Conservation (phyloP, 2,888 invertebrate genomes). For the Hemistola chrysoprasaria region DNA sequence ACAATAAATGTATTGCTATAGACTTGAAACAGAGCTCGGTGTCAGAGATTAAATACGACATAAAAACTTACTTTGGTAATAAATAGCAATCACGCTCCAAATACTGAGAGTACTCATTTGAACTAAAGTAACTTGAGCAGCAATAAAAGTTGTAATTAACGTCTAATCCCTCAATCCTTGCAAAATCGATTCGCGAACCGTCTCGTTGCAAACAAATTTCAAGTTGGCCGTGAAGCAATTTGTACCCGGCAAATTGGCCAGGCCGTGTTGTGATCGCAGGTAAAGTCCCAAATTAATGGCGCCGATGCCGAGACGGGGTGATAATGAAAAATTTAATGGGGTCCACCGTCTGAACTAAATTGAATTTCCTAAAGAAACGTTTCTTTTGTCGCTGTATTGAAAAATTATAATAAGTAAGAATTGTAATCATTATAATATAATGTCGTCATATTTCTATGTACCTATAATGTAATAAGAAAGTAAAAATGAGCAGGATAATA, state of each 20-base stretch:
- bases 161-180: slow-evolving; percentile 9
- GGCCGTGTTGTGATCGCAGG: slow-evolving; percentile 56
- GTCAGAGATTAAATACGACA: no score
- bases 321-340: slow-evolving; percentile 70
- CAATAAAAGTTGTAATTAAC: slow-evolving; percentile 11
- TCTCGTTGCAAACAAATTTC: slow-evolving; percentile 47
- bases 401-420: no score
- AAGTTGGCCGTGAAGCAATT: slow-evolving; percentile 58
- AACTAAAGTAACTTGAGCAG: slow-evolving; percentile 3
- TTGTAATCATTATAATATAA: no score
- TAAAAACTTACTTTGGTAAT: slow-evolving; percentile 60
- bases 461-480: no score
- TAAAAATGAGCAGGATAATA: no score
- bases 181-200: slow-evolving; percentile 8
- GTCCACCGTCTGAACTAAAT: slow-evolving; percentile 47
- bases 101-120: slow-evolving; percentile 54
- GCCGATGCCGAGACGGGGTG: slow-evolving; percentile 39
- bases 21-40: no score
- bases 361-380: slow-evolving; percentile 57
- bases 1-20: no score
- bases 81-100: slow-evolving; percentile 56
- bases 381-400: neutral
- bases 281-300: slow-evolving; percentile 63
- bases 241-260: slow-evolving; percentile 44
- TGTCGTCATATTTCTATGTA: no score